Evolutionary conservation across 2,797 vertebrate species (phyloP), one percentile per base, ranked within the genome.

Genomic region (Okamejei kenojei): DNA sequence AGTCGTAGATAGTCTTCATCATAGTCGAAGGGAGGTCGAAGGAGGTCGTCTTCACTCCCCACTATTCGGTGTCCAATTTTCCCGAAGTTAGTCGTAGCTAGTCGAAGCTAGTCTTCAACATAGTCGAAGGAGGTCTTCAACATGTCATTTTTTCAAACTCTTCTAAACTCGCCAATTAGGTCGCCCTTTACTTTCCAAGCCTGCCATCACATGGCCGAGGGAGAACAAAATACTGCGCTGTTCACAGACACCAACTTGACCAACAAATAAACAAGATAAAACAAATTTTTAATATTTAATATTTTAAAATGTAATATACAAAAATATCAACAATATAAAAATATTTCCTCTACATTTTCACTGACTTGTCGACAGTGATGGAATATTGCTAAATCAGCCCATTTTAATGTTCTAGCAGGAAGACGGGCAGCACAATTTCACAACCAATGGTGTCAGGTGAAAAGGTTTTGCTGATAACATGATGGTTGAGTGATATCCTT

Each of bases 161-260:
- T 45, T 45, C 45, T 45, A 45, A 45, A 45, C 45, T 45, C 45
- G 2, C 38, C 45, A 45, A 45, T 45, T 45, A 45, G 45, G 45
- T 45, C 45, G 2, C 45, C 45, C 45, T n/a, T n/a, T n/a, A 45
- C 11, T 84, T 84, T 29, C 58, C 35, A 84, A 26, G n/a, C 29
- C 29, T 58, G 45, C 7, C 26, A 11, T 26, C 1, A 13, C 23
- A 26, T 26, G 23, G 61, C 61, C 58, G 7, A 29, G 5, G 2
- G 21, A 82, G 45, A 82, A 82, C 38, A 84, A 29, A 11, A 5
- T 61, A n/a, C 1, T 84, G 32, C 21, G 19, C 17, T 8, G 81
- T 61, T 84, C 54, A 84, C 54, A 82, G 80, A 29, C 81, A 84
- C 54, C 81, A 84, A 61, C n/a, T 84, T 61, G 54, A 61, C 54